Evolutionary conservation across 92 coral and sea anemone genomes (phyloP), one percentile per base, ranked within the genome.

Genomic region (Zoanthus solanderi): DNA sequence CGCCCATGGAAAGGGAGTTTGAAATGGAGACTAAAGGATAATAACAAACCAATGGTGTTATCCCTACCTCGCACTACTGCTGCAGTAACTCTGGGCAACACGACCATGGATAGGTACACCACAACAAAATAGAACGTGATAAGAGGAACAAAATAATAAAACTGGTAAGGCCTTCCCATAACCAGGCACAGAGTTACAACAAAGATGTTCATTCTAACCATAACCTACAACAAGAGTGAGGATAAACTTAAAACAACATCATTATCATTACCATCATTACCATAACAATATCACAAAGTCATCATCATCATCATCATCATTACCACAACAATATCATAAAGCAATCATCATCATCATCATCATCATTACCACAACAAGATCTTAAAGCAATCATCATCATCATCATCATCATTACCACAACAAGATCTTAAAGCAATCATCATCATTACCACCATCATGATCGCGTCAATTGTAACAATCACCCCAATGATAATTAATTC

Each of bases 101-200:
- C 71, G 4, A 93, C 94, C 83, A 97, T 78, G 0, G 95, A 92
- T 45, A 88, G 75, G 65, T 95, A 97, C 18, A 95, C 83, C 65
- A 91, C 92, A 42, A 95, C 94, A 75, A 97, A 97, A 95, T 98
- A 97, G 87, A 97, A 97, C 3, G 98, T 79, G 57, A 97, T 93
- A n/a, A 97, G 92, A 3, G 99, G 99, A 61, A 97, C 99, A 58
- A 97, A 97, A 88, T 97, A 97, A 69, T 97, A 97, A 73, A 97
- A 97, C 89, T 97, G 99, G 87, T 97, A 97, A 0, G 99, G 97
- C 15, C 99, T 95, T 28, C 97, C 97, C 99, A 97, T 97, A 10
- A 95, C 94, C 1, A 97, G 94, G 87, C 99, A 97, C 34, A 97
- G 88, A 13, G 91, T 90, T 8, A 89, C 98, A 0, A 90, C 92